Evolutionary conservation across 2,113 vertebrate genomes (phyloP).

Genomic region (Pelecanus crispus): DNA sequence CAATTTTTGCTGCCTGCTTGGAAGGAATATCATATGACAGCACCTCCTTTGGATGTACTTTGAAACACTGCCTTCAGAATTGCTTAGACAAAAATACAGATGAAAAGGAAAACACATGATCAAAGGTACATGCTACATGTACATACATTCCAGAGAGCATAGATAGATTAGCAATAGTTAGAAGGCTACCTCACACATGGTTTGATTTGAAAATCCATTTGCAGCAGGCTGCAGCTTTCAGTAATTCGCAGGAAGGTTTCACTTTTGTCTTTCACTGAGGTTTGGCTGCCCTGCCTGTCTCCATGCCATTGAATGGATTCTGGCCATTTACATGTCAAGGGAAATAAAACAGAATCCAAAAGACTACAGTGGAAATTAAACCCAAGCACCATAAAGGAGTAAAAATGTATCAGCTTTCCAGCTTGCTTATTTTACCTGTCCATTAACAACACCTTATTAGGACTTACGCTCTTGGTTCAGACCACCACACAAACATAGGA

Average conservation of each 20-base stretch:
- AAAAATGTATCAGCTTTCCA: not conserved
- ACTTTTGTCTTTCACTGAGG: not conserved
- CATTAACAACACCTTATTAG: not conserved
- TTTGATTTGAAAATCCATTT: not conserved
- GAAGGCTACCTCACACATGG: not conserved
- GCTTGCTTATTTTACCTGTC: not conserved
- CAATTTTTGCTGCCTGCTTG: not conserved
- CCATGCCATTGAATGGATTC: not conserved
- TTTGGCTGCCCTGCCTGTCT: not conserved
- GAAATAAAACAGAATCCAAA: not conserved
- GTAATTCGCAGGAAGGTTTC: not conserved
- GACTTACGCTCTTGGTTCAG: not conserved
- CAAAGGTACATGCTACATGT: not conserved
- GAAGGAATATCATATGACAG: not conserved
- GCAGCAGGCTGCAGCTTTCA: not conserved
- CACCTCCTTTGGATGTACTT: not conserved
- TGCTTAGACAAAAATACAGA: not conserved
- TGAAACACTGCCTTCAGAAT: not conserved
- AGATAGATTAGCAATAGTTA: not conserved
- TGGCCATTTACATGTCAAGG: accelerated
- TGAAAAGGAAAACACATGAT: not conserved
- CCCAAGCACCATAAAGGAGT: not conserved
- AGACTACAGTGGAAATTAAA: not conserved
- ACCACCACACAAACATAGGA: not conserved
- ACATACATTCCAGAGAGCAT: not conserved